A percentile compares a stretch with the other conserved stretches of the same genome.
Evolutionary conservation across 30 jellyfish, hydroid and myxozoan genomes (phyloP).

Genomic region (Euphysa ruthae): DNA sequence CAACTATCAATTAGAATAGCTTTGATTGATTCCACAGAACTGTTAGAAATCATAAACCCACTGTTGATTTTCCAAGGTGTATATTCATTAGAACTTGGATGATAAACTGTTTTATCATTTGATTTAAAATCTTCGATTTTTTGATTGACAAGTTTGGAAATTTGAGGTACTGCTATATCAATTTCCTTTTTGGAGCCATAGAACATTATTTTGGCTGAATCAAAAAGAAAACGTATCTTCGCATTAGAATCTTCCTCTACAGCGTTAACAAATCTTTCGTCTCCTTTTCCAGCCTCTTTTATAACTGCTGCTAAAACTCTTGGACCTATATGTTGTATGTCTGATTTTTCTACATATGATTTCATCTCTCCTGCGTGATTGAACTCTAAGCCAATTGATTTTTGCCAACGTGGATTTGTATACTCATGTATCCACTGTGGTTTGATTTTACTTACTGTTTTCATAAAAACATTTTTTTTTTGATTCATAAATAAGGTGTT

Average conservation of each 20-base stretch:
- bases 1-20: too few species aligned
- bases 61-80: too few species aligned
- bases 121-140: too few species aligned
- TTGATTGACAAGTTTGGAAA: too few species aligned
- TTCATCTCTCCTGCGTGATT: too few species aligned
- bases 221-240: background rate
- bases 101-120: too few species aligned
- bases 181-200: background rate
- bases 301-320: background rate
- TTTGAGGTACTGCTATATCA: background rate
- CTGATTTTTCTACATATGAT: background rate
- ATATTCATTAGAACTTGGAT: too few species aligned
- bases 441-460: background rate
- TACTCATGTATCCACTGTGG: background rate
- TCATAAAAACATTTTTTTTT: background rate
- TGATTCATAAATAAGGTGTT: background rate
- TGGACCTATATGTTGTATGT: background rate
- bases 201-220: background rate
- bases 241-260: background rate
- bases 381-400: too few species aligned
- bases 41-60: too few species aligned
- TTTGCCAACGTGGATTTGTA: background rate
- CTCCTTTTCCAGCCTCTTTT: background rate
- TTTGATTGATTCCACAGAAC: too few species aligned
- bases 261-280: too few species aligned